These are phyloP conservation scores for Mizuhopecten yessoensis DNA, from an alignment of 1,140 invertebrate species.

Conservation along the genomic window DNA sequence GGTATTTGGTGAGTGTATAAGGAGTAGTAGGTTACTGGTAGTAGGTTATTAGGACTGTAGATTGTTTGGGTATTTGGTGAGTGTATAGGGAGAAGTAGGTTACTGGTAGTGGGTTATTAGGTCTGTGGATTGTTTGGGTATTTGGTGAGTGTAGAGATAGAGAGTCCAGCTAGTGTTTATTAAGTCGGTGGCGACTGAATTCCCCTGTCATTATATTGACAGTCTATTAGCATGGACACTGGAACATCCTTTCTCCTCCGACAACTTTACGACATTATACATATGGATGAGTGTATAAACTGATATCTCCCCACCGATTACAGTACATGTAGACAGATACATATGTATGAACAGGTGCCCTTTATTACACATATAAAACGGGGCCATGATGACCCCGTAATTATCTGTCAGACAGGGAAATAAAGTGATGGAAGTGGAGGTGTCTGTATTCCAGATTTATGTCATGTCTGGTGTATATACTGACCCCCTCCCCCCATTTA, in stretches of 20 bases:
- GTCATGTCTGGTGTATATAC: neutral
- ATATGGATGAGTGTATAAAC: conserved; percentile 15
- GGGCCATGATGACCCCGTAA: neutral
- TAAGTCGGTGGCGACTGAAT: too few relatives aligned
- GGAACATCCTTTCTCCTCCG: neutral
- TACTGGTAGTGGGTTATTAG: too few relatives aligned
- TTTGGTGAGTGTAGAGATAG: too few relatives aligned
- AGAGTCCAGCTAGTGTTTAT: too few relatives aligned
- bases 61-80: neutral
- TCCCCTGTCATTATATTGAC: neutral
- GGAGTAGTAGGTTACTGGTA: too few relatives aligned
- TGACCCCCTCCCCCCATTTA: neutral
- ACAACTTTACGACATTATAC: neutral
- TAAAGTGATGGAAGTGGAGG: neutral
- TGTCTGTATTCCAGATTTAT: too few relatives aligned
- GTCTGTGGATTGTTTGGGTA: neutral
- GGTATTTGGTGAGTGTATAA: too few relatives aligned
- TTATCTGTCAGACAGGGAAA: neutral
- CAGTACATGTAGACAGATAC: neutral
- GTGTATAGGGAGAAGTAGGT: too few relatives aligned
- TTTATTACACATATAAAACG: neutral
- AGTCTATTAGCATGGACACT: neutral
- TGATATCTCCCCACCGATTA: neutral
- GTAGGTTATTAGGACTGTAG: neutral
- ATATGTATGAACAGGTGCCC: neutral